Percentiles rank a stretch among this genome's conserved stretches.
Conservation (phyloP, 2,797 vertebrate species). For the Falco peregrinus region DNA sequence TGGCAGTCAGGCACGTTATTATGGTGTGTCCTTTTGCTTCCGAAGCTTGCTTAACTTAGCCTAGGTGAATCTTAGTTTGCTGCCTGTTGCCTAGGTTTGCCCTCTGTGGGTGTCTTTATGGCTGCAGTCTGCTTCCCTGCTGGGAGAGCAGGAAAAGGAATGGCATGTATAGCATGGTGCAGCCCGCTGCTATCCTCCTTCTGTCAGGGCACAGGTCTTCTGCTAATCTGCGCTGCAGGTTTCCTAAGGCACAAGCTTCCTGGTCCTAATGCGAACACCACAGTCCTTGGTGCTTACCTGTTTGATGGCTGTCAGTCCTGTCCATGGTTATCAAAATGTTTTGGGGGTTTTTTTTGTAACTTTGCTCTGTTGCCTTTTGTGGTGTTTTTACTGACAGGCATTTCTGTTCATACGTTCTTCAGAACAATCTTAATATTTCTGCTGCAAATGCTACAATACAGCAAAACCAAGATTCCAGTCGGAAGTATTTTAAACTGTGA, state of each 20-base stretch:
- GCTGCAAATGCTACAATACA: background rate
- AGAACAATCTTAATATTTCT: background rate
- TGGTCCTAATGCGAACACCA: background rate
- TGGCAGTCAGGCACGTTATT: background rate
- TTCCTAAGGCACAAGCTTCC: background rate
- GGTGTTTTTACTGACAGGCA: background rate
- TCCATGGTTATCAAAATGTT: background rate
- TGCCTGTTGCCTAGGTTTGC: background rate
- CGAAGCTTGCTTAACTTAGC: background rate
- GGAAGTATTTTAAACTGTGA: background rate
- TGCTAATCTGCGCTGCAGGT: background rate
- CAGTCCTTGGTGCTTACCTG: background rate
- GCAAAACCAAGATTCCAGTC: background rate
- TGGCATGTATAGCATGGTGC: rapidly evolving
- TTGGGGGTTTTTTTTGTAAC: rapidly evolving
- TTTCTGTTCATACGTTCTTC: background rate
- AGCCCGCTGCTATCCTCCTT: background rate
- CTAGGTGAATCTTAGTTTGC: background rate
- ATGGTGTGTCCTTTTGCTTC: background rate
- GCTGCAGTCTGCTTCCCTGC: background rate
- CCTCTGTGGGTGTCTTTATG: background rate
- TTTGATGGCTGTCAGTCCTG: background rate
- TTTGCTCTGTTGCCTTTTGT: background rate
- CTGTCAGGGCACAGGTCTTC: background rate
- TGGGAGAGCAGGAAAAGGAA: background rate